A percentile compares a stretch with the other conserved stretches of the same genome.
phyloP scores from a whole-genome alignment of 2,113 vertebrate genomes.

The Alexandromys fortis region DNA sequence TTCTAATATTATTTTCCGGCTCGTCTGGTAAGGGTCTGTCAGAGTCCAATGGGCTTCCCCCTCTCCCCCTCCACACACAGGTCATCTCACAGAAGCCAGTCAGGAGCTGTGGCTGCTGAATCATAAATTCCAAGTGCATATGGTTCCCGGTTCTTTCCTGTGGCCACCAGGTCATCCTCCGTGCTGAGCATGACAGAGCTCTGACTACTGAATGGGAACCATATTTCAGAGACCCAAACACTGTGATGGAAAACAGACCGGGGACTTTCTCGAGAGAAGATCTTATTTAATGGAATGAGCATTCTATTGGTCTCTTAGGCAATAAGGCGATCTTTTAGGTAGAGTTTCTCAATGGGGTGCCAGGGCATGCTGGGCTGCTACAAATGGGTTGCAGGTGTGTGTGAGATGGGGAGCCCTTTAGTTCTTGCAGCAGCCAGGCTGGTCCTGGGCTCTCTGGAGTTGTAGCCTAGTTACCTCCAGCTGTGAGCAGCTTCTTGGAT shows the following conservation, averaged over 20 bases:
- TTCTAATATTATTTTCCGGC: constrained; percentile 79
- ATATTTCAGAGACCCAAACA: constrained; percentile 52
- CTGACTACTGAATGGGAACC: constrained; percentile 68
- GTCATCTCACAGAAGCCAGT: constrained; percentile 67
- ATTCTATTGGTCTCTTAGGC: constrained; percentile 65
- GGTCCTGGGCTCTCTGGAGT: background rate
- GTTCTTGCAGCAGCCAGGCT: constrained; percentile 28
- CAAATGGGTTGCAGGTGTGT: constrained; percentile 73
- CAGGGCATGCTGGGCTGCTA: constrained; percentile 20
- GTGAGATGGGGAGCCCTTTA: background rate
- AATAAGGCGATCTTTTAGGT: constrained; percentile 56
- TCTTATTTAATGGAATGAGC: constrained; percentile 67
- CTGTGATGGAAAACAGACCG: constrained; percentile 56
- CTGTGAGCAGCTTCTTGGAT: constrained; percentile 14
- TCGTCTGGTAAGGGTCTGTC: constrained; percentile 72
- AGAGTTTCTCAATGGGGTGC: constrained; percentile 50
- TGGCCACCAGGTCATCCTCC: constrained; percentile 58
- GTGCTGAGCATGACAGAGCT: constrained; percentile 52
- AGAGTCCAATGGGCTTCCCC: constrained; percentile 55
- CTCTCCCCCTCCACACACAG: background rate
- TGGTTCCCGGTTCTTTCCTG: constrained; percentile 22
- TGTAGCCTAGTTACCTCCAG: constrained; percentile 42
- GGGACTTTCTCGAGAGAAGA: constrained; percentile 64
- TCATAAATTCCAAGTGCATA: constrained; percentile 48
- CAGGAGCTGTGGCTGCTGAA: constrained; percentile 61